phyloP scores from a whole-genome alignment of 2,797 vertebrate species.

The Halcyon badia region DNA sequence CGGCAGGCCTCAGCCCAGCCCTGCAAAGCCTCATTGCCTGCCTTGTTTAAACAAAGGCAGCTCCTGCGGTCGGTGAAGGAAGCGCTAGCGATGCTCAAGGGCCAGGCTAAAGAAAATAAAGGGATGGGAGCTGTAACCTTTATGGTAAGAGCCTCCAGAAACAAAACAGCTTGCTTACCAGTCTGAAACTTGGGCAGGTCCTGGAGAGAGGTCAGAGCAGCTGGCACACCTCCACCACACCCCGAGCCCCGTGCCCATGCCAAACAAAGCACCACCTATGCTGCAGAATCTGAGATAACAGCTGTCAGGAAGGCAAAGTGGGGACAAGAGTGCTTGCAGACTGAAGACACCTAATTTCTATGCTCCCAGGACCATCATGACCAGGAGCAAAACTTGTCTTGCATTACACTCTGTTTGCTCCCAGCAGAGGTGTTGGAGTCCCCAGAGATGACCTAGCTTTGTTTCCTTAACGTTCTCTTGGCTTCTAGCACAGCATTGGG shows the following conservation, averaged over 20 bases:
- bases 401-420: rapidly evolving
- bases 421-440: not conserved
- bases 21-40: not conserved
- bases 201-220: rapidly evolving
- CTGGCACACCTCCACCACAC: not conserved
- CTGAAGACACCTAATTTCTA: not conserved
- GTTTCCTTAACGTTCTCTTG: not conserved
- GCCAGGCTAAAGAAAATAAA: not conserved
- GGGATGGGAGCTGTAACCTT: not conserved
- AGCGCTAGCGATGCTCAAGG: rapidly evolving
- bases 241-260: not conserved
- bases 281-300: not conserved
- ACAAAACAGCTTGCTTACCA: not conserved
- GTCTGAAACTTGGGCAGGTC: not conserved
- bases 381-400: not conserved
- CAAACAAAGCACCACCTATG: not conserved
- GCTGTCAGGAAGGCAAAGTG: not conserved
- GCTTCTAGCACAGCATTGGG: not conserved
- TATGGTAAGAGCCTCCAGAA: not conserved
- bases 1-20: not conserved
- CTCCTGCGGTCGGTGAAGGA: rapidly evolving
- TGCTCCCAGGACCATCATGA: not conserved
- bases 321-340: not conserved
- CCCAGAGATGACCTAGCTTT: not conserved
- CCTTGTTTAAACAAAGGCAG: not conserved